These are phyloP conservation scores for Daphoenositta chrysoptera DNA, from an alignment of 2,113 vertebrate species.

Conservation along the genomic window DNA sequence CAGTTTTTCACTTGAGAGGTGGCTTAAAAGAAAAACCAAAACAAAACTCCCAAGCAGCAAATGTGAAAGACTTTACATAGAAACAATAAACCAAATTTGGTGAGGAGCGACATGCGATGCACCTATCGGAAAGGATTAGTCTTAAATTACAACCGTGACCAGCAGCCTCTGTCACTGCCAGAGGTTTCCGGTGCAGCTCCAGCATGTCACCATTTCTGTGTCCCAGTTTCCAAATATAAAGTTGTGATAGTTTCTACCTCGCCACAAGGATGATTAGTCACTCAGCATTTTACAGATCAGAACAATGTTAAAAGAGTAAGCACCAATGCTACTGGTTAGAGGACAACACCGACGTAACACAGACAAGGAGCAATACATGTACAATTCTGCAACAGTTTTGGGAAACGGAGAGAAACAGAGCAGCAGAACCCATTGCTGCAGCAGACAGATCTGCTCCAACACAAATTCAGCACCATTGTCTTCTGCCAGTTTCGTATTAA, in stretches of 20 bases:
- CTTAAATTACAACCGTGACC: background rate
- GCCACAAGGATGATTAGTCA: background rate
- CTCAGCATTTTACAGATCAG: background rate
- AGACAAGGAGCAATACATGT: accelerated
- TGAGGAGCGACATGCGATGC: background rate
- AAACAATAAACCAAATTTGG: background rate
- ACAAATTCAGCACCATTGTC: background rate
- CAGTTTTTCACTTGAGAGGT: background rate
- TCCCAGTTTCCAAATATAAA: slow-evolving; percentile 53
- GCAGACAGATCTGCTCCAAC: background rate
- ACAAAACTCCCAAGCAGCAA: background rate
- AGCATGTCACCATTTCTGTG: background rate
- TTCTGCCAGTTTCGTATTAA: background rate
- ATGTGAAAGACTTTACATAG: background rate
- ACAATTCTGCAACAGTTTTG: background rate
- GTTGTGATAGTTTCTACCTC: background rate
- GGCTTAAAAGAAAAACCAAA: background rate
- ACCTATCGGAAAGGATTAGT: background rate
- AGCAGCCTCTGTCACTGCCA: background rate
- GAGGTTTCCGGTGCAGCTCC: slow-evolving; percentile 12
- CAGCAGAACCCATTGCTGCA: background rate
- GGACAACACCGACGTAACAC: background rate
- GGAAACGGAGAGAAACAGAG: background rate
- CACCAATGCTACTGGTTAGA: background rate
- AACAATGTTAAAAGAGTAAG: background rate